Percentiles rank a stretch among this genome's conserved stretches.
phyloP scores from a whole-genome alignment of 2,888 invertebrate species.

The Nomada fucata region DNA sequence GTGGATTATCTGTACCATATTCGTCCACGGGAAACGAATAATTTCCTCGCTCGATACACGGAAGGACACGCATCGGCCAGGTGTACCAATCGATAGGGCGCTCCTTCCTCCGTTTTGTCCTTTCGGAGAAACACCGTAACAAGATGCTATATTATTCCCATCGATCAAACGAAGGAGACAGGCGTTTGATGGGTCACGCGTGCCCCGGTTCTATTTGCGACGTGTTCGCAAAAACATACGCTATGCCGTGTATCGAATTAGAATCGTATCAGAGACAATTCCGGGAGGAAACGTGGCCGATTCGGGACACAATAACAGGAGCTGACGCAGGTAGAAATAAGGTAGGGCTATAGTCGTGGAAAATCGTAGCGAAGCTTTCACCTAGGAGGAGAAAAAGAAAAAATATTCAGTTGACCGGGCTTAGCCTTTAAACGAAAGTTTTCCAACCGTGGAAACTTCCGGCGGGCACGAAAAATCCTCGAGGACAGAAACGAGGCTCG shows the following conservation, averaged over 20 bases:
- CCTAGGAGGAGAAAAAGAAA: too few species aligned
- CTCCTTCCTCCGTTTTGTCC: not conserved
- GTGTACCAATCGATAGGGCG: too few species aligned
- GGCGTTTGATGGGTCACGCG: conserved; percentile 13
- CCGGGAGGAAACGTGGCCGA: not conserved
- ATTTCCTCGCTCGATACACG: not conserved
- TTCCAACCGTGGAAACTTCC: conserved; percentile 13
- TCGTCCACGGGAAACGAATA: not conserved
- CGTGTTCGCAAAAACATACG: not conserved
- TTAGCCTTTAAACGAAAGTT: conserved; percentile 14
- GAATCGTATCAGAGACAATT: conserved; percentile 1
- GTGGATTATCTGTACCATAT: not conserved
- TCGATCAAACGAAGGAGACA: conserved; percentile 56
- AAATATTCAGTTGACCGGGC: not conserved
- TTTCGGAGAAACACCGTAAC: conserved; percentile 21
- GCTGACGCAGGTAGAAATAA: conserved; percentile 2
- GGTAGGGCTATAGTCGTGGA: not conserved
- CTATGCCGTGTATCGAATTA: not conserved
- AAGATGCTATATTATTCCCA: conserved; percentile 45
- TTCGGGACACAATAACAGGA: not conserved
- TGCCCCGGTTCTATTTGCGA: conserved; percentile 12
- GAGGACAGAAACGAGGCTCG: not conserved
- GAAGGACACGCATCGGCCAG: not conserved
- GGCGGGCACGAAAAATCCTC: conserved; percentile 13
- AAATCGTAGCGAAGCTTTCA: conserved; percentile 2